Evolutionary conservation across 2,797 vertebrate species (phyloP).

Genomic region (Otus scops): DNA sequence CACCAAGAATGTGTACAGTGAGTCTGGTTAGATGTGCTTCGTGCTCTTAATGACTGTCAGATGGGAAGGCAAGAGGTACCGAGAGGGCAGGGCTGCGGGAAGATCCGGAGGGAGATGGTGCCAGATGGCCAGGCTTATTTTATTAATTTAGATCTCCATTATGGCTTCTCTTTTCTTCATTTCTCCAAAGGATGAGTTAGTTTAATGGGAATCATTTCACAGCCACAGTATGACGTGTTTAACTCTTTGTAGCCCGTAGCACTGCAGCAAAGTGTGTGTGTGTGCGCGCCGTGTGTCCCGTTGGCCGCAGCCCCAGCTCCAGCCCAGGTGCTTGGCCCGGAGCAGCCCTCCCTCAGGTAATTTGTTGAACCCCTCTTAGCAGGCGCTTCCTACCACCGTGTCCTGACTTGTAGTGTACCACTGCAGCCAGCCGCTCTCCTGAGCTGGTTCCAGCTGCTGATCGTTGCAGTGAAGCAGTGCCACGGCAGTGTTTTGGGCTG

Average conservation of each 20-base stretch:
- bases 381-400: not conserved
- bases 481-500: fast-evolving
- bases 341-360: not conserved
- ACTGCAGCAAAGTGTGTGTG: fast-evolving
- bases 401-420: not conserved
- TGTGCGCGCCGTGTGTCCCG: fast-evolving
- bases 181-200: constrained; percentile 34
- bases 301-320: not conserved
- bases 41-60: constrained; percentile 17
- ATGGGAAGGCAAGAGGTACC: constrained; percentile 10
- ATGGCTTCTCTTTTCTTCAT: not conserved
- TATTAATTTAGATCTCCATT: constrained; percentile 59
- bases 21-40: not conserved
- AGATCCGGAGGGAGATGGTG: constrained; percentile 37
- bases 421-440: not conserved
- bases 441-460: not conserved
- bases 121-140: constrained; percentile 66
- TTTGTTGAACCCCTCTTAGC: not conserved
- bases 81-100: constrained; percentile 4
- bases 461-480: fast-evolving
- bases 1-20: not conserved
- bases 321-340: not conserved
- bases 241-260: not conserved
- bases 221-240: not conserved
- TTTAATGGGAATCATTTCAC: not conserved